A percentile compares a stretch with the other conserved stretches of the same genome.
phyloP scores from a whole-genome alignment of 1,140 invertebrate species.

The Anastrepha ludens region DNA sequence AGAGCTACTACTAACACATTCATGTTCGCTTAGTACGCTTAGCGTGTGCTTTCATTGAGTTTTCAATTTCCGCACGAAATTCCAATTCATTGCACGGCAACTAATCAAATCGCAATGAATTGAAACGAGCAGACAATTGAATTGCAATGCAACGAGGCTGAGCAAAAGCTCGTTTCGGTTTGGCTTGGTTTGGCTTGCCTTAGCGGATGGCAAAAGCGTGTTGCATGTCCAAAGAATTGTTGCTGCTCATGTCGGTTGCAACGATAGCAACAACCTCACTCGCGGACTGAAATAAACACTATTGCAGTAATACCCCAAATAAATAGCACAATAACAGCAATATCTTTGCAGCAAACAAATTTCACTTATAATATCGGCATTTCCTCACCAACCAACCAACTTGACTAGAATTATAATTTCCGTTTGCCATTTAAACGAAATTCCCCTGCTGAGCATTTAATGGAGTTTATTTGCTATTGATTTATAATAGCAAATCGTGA shows the following conservation, averaged over 20 bases:
- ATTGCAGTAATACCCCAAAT: not conserved
- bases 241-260: not conserved
- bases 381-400: not conserved
- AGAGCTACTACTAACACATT: not conserved
- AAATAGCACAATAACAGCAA: not conserved
- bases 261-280: not conserved
- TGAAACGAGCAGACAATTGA: constrained; percentile 27
- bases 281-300: not conserved
- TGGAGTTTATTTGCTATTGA: constrained; percentile 21
- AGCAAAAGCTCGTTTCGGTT: not conserved
- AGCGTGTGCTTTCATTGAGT: constrained; percentile 8
- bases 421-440: constrained; percentile 25
- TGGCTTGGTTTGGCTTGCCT: not conserved
- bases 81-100: constrained; percentile 27
- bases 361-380: constrained; percentile 1
- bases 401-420: constrained; percentile 28
- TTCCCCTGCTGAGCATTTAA: constrained; percentile 17
- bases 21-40: too few relatives aligned
- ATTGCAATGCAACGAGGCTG: not conserved
- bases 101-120: constrained; percentile 39
- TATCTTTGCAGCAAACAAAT: not conserved
- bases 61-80: constrained; percentile 48
- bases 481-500: not conserved
- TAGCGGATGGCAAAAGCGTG: not conserved
- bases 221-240: not conserved